Evolutionary conservation across 2,888 invertebrate species (phyloP).

Genomic region (Mactromeris polynyma): DNA sequence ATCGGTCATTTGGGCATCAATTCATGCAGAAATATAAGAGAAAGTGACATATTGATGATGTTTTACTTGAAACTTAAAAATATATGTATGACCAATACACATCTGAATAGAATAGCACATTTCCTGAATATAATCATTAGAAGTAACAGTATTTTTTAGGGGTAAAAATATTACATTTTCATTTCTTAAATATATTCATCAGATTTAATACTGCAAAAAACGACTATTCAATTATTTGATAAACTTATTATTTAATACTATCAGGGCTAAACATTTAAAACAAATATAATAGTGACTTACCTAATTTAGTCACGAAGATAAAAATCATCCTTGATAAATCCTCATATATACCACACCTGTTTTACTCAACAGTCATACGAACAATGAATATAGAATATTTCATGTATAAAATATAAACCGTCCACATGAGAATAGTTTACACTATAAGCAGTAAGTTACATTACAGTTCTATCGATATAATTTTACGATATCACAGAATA

Average conservation of each 20-base stretch:
- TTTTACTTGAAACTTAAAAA: too few relatives aligned
- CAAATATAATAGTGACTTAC: background rate
- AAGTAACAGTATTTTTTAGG: too few relatives aligned
- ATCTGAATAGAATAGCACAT: too few relatives aligned
- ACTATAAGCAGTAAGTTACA: background rate
- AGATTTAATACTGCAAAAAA: too few relatives aligned
- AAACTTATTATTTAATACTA: slow-evolving; percentile 5
- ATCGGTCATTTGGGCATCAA: too few relatives aligned
- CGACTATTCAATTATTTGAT: too few relatives aligned
- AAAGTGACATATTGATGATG: too few relatives aligned
- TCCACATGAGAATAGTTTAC: background rate
- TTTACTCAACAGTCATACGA: background rate
- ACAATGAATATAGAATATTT: background rate
- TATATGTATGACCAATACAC: too few relatives aligned
- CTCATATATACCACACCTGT: background rate
- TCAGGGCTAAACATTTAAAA: background rate
- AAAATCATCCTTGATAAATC: background rate
- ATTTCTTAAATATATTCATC: too few relatives aligned
- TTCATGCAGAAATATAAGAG: too few relatives aligned
- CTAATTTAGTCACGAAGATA: background rate
- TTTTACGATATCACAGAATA: background rate
- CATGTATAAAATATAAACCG: background rate
- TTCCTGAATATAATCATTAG: too few relatives aligned
- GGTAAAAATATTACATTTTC: too few relatives aligned
- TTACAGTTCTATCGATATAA: background rate